Evolutionary conservation across 30 jellyfish, hydroid and myxozoan species (phyloP).

Genomic region (Rhopilema esculentum): DNA sequence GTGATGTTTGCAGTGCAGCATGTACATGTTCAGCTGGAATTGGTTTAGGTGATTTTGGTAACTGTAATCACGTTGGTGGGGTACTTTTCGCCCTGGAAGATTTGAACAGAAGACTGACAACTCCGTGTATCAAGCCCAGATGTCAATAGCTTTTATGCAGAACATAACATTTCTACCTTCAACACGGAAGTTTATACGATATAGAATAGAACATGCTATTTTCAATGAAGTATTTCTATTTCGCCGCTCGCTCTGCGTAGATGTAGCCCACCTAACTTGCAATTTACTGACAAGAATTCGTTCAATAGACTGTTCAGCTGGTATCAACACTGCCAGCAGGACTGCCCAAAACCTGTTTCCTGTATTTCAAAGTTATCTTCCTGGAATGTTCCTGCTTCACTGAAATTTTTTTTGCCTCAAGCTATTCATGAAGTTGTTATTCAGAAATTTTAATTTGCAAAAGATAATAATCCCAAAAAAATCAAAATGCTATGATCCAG

Average conservation of each 20-base stretch:
- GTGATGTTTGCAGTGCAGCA: constrained; percentile 69
- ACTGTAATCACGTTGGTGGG: constrained; percentile 63
- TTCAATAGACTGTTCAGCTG: no score
- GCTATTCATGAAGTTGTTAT: constrained; percentile 29
- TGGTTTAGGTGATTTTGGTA: constrained; percentile 65
- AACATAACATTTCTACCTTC: no score
- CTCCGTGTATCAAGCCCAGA: no score
- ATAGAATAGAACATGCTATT: no score
- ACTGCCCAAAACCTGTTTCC: not conserved
- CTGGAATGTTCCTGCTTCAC: no score
- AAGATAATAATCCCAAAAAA: not conserved
- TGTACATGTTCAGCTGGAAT: constrained; percentile 64
- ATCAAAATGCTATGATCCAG: constrained; percentile 6
- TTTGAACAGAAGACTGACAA: constrained; percentile 12
- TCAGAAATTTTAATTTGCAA: constrained; percentile 8
- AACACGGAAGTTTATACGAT: no score
- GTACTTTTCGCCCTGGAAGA: constrained; percentile 57
- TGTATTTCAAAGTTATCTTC: constrained; percentile 22
- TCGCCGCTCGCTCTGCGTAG: no score
- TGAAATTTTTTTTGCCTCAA: not conserved
- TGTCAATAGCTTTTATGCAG: no score
- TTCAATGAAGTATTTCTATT: no score
- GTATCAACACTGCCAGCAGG: no score
- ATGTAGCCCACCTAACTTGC: no score
- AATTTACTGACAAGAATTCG: no score